Conservation (phyloP, 1,140 invertebrate species). For the Lordiphosa stackelbergi region DNA sequence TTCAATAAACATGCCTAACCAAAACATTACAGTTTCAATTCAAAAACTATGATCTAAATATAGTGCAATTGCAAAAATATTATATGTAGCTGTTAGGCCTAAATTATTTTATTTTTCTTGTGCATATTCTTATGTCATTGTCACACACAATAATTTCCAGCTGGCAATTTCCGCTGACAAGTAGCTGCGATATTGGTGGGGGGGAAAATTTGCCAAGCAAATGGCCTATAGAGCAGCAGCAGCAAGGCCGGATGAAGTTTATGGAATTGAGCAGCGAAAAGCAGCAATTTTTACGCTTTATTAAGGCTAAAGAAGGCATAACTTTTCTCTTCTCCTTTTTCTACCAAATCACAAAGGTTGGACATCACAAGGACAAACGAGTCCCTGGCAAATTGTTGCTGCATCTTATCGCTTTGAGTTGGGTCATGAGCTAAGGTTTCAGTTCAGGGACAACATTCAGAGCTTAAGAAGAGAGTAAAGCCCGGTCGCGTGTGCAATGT, state of each 20-base stretch:
- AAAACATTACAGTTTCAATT: too few relatives aligned
- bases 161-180: conserved; percentile 43
- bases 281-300: conserved; percentile 12
- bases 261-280: conserved; percentile 12
- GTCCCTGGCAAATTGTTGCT: conserved; percentile 5
- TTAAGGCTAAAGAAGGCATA: conserved; percentile 7
- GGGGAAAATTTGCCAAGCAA: conserved; percentile 36
- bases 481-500: background rate
- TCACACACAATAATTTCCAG: conserved; percentile 51
- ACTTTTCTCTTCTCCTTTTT: too few relatives aligned
- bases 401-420: conserved; percentile 8
- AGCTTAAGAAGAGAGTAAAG: background rate
- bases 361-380: conserved; percentile 13
- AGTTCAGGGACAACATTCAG: background rate
- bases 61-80: background rate
- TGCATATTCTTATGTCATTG: conserved; percentile 24
- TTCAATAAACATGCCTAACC: too few relatives aligned
- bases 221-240: conserved; percentile 46
- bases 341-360: conserved; percentile 18
- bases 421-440: conserved; percentile 4
- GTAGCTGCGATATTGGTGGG: conserved; percentile 3
- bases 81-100: background rate
- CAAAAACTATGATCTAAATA: too few relatives aligned
- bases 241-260: conserved; percentile 16
- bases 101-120: background rate